Base-by-base conservation (phyloP, 1,140 invertebrate genomes). In the Sycophila sp. region DNA sequence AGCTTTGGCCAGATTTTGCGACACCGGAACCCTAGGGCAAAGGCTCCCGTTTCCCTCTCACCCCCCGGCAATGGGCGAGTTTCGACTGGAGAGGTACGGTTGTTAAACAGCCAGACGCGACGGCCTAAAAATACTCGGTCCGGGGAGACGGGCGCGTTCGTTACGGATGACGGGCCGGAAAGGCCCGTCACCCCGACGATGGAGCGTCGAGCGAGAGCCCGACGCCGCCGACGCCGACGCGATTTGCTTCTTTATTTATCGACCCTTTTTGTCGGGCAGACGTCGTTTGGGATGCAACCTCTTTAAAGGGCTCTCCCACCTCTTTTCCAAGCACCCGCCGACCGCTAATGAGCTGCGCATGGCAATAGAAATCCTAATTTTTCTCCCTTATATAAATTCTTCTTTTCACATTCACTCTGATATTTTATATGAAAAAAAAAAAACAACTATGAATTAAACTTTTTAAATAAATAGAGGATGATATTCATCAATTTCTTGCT, bases 191-290 rank as follows among this genome's bases (percentile, higher is more conserved):
- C 49, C 15, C 4, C 53, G 26, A 0, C 26, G 51, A n/a, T n/a
- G 4, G 10, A 28, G 26, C 24, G 11, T 0, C 49, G 49, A 11
- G 13, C 1, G 26, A 53, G 49, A 53, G 13, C 7, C n/a, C n/a
- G n/a, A n/a, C n/a, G n/a, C n/a, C n/a, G n/a, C n/a, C n/a, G n/a
- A n/a, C n/a, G n/a, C n/a, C n/a, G n/a, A n/a, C n/a, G n/a, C n/a
- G n/a, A n/a, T n/a, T n/a, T 5, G 19, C 56, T 40, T 22, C 34
- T 40, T 40, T 59, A 59, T 59, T 59, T 59, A 42, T 59, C 56
- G 19, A 19, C 2, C 19, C 19, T 59, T 42, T 59, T 59, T 42
- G 15, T 10, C 4, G 34, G 4, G 28, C n/a, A n/a, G 15, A 22
- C n/a, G 28, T 11, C 34, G 15, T 7, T n/a, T n/a, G n/a, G n/a